Base-by-base conservation (phyloP, 1,140 invertebrate species). In the Steinernema feltiae region DNA sequence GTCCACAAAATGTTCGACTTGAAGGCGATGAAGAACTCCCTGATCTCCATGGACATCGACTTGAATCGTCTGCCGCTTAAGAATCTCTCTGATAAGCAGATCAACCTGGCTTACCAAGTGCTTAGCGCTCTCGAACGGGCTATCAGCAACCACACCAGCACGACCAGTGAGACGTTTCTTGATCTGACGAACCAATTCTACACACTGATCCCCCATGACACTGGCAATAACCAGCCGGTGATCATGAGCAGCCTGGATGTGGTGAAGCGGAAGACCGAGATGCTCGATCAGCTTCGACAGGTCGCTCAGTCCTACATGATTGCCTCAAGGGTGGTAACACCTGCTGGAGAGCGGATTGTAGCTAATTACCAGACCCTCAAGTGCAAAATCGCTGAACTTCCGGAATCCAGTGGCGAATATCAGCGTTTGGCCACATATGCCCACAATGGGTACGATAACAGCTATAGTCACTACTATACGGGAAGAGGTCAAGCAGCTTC, bases 121-220 rank as follows among this genome's bases (percentile, higher is more conserved):
- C 53, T 63, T 3, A 63, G 53, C 24, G 53, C 7, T 12, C 53
- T 63, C 7, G 53, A 63, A 27, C 2, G 24, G 53, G 53, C 53
- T 27, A 3, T 63, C 7, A 27, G 3, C 12, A 12, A 3, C 7
- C 12, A 27, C 7, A n/a, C 53, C 24, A 3, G 7, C 2, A 12
- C 7, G 2, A 15, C 53, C 7, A 41, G 18, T 21, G 53, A 63
- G 24, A 63, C 24, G 7, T 63, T 17, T 3, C 24, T 63, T 7
- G 53, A 82, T 1, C 76, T 88, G 7, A 85, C 87, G 1, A 87
- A 85, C 17, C 82, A 82, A 73, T 89, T 89, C 77, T 89, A 88
- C 82, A 89, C 88, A 0, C 75, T 87, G 3, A 87, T 89, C 71
- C 88, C 88, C 15, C 88, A 89, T 77, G 82, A 86, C 78, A 88